phyloP scores from a whole-genome alignment of 2,113 vertebrate genomes.

The Eulacestoma nigropectus region DNA sequence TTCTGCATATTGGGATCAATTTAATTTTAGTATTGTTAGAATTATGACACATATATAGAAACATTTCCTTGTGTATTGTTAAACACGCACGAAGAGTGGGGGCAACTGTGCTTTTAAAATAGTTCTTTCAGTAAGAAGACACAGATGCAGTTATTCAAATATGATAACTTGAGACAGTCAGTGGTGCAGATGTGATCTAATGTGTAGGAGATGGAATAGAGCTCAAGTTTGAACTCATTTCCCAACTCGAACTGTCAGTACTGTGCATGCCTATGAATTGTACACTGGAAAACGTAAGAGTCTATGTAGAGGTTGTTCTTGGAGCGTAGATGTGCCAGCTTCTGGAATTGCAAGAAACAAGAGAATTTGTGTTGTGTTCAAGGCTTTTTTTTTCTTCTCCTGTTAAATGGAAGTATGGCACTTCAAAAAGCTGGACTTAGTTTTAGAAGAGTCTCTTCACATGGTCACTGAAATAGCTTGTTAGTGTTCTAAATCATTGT shows the following conservation, averaged over 20 bases:
- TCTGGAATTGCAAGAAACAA: background rate
- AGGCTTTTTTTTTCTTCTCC: too few species aligned
- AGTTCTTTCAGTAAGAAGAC: background rate
- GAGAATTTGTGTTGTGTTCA: background rate
- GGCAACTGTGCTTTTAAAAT: background rate
- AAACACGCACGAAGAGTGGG: background rate
- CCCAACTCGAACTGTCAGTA: background rate
- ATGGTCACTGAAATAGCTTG: background rate
- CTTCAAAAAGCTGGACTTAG: background rate
- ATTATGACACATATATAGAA: background rate
- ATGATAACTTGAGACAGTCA: background rate
- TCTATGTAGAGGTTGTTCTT: background rate
- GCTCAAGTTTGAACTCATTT: background rate
- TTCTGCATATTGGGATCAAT: background rate
- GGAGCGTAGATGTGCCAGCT: accelerated
- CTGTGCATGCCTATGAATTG: background rate
- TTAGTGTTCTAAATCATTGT: background rate
- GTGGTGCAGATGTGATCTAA: background rate
- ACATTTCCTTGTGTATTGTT: background rate
- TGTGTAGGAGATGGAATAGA: background rate
- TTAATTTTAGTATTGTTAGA: background rate
- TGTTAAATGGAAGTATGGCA: background rate
- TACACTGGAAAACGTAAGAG: background rate
- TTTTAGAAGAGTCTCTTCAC: background rate
- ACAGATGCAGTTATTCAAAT: accelerated